Conservation (phyloP, 2,888 invertebrate genomes). For the Ommatoiulus sabulosus region DNA sequence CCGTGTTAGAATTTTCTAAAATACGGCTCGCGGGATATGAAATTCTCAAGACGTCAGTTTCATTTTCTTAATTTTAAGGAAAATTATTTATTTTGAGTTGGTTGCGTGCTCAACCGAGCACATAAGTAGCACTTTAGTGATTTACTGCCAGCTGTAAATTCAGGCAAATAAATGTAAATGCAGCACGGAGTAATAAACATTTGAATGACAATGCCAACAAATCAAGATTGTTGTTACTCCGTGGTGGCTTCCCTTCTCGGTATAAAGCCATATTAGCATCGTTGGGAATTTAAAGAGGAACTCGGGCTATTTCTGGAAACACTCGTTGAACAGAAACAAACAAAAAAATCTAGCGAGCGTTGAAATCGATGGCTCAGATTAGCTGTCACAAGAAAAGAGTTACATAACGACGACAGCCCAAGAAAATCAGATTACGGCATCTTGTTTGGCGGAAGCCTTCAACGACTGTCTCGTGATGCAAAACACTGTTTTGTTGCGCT, state of each 20-base stretch:
- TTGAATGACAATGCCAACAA: conserved; percentile 40
- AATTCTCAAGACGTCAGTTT: conserved; percentile 21
- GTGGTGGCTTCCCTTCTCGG: not conserved
- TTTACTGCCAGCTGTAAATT: conserved; percentile 26
- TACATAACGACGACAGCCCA: conserved; percentile 26
- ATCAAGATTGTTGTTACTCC: conserved; percentile 40
- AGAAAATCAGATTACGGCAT: not conserved
- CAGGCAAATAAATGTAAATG: conserved; percentile 38
- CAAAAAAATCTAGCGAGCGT: not conserved
- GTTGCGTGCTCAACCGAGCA: conserved; percentile 30
- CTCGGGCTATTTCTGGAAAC: conserved; percentile 33
- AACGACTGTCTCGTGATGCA: not conserved
- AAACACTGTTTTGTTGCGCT: not conserved
- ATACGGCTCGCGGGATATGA: not conserved
- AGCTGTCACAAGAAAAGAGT: not conserved
- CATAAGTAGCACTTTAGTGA: conserved; percentile 39
- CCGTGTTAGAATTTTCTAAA: no score
- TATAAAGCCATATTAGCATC: conserved; percentile 40
- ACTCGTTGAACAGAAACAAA: conserved; percentile 28
- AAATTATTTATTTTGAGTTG: conserved; percentile 30
- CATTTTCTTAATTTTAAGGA: not conserved
- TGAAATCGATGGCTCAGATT: conserved; percentile 40
- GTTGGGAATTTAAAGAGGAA: conserved; percentile 17
- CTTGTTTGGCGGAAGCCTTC: not conserved
- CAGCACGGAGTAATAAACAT: conserved; percentile 31